Conservation (phyloP, 2,797 vertebrate genomes). For the Erethizon dorsatum region DNA sequence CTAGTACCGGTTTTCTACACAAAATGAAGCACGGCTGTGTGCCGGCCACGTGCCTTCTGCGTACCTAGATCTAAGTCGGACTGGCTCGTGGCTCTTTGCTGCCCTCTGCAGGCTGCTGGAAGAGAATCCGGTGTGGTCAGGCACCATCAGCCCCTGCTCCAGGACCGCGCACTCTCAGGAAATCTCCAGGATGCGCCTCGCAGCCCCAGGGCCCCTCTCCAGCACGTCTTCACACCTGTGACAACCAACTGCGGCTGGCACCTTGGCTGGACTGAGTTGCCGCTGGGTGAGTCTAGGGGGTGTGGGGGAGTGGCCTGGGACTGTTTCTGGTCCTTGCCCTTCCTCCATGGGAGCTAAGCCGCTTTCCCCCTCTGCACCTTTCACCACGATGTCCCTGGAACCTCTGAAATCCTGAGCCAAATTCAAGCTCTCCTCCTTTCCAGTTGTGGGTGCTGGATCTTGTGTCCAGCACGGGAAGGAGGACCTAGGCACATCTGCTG, state of each 20-base stretch:
- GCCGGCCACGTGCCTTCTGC: background rate
- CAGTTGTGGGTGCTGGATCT: background rate
- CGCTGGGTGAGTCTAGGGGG: background rate
- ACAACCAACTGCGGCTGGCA: background rate
- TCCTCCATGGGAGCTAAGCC: too few species aligned
- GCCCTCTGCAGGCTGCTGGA: conserved; percentile 70
- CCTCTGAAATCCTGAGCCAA: background rate
- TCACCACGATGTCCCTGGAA: background rate
- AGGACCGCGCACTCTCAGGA: background rate
- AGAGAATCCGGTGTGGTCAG: background rate
- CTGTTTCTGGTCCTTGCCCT: background rate
- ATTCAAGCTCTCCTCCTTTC: background rate
- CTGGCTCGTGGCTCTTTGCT: background rate
- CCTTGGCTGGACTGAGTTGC: background rate
- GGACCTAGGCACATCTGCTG: too few species aligned
- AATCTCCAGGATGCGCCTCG: background rate
- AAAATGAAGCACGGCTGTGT: too few species aligned
- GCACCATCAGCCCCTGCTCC: background rate
- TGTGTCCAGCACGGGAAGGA: background rate
- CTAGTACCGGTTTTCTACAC: background rate
- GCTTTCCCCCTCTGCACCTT: background rate
- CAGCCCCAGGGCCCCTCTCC: background rate
- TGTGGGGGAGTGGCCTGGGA: background rate
- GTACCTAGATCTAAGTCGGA: accelerated
- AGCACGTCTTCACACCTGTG: accelerated